Percentiles rank a stretch among this genome's conserved stretches.
Evolutionary conservation across 2,113 vertebrate genomes (phyloP).

Genomic region (Oreochromis spilurus): DNA sequence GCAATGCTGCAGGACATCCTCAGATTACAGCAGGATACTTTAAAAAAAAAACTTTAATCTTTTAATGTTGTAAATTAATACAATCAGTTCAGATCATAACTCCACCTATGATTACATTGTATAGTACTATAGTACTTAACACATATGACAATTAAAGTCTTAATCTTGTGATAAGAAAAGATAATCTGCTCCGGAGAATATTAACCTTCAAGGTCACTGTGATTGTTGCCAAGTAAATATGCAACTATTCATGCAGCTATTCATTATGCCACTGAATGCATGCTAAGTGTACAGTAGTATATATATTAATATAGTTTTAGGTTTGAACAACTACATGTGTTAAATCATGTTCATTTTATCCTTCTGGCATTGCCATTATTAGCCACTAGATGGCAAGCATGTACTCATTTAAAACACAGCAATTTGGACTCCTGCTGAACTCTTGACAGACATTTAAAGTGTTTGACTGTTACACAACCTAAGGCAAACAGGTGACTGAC

Average conservation of each 20-base stretch:
- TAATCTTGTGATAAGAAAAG: neutral
- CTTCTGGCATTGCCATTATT: neutral
- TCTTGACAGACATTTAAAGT: neutral
- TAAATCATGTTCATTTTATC: neutral
- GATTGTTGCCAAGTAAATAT: neutral
- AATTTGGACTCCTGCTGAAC: neutral
- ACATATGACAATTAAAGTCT: neutral
- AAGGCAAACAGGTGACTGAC: neutral
- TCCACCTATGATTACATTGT: neutral
- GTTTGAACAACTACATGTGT: neutral
- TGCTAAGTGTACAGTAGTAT: neutral
- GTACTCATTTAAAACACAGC: neutral
- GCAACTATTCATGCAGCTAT: neutral
- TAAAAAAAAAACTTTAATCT: neutral
- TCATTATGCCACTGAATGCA: neutral
- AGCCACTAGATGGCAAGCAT: constrained; percentile 31
- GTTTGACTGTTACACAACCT: neutral
- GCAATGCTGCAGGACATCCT: constrained; percentile 22
- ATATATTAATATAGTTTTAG: neutral
- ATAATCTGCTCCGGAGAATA: neutral
- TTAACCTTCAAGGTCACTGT: neutral
- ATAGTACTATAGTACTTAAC: neutral
- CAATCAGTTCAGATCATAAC: neutral
- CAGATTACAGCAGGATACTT: neutral
- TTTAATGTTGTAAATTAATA: neutral